Evolutionary conservation across 2,888 invertebrate genomes (phyloP).

Genomic region (Exephanes ischioxanthus): DNA sequence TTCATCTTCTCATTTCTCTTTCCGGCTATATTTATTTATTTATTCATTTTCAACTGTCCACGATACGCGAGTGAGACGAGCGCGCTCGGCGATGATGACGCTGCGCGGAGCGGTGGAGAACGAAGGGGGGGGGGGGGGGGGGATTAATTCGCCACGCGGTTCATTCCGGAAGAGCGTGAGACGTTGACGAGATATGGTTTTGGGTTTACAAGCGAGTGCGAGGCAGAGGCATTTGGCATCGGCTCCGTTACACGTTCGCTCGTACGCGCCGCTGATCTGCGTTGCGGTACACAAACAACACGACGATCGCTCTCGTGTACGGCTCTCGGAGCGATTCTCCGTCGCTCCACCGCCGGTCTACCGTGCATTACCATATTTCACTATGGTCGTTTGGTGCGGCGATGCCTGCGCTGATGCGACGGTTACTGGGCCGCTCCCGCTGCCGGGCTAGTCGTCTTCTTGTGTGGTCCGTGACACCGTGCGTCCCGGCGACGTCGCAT

Average conservation of each 20-base stretch:
- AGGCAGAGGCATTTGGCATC: slow-evolving; percentile 32
- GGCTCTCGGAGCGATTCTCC: slow-evolving; percentile 33
- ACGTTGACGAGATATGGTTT: slow-evolving; percentile 49
- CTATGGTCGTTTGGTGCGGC: slow-evolving; percentile 81
- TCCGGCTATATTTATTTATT: slow-evolving; percentile 36
- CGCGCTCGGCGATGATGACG: slow-evolving; percentile 30
- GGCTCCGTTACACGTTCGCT: neutral
- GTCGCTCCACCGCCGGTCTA: slow-evolving; percentile 54
- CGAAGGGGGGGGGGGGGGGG: slow-evolving; percentile 2
- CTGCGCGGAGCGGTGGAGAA: neutral
- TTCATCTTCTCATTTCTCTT: slow-evolving; percentile 15
- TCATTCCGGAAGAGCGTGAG: slow-evolving; percentile 47
- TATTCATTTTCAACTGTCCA: slow-evolving; percentile 50
- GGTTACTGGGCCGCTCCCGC: slow-evolving; percentile 24
- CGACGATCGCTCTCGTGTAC: slow-evolving; percentile 37
- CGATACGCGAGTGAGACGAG: slow-evolving; percentile 38
- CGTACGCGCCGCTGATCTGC: neutral
- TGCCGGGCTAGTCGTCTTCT: slow-evolving; percentile 68
- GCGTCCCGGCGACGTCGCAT: slow-evolving; percentile 79
- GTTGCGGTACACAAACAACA: slow-evolving; percentile 34
- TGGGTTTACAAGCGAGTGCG: neutral
- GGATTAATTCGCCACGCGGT: slow-evolving; percentile 45
- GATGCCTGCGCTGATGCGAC: slow-evolving; percentile 59
- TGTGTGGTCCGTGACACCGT: slow-evolving; percentile 78
- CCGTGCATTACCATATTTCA: slow-evolving; percentile 83